Evolutionary conservation across 2,113 vertebrate genomes (phyloP).

Genomic region (Carassius auratus): DNA sequence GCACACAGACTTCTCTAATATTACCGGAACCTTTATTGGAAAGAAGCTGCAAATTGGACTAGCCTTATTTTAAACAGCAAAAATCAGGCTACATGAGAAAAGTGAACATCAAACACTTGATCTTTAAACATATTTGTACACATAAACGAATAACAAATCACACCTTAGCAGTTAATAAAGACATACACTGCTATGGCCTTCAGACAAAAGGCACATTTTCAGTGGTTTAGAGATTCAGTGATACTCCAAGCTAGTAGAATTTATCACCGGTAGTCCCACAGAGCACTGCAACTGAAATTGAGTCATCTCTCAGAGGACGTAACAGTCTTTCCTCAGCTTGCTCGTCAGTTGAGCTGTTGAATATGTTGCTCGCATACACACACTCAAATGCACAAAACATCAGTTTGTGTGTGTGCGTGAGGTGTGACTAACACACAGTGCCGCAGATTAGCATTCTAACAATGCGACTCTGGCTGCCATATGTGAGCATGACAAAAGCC

Average conservation of each 20-base stretch:
- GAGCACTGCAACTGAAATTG: slow-evolving; percentile 32
- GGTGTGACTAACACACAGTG: slow-evolving; percentile 61
- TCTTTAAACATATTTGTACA: not conserved
- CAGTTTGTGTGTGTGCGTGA: slow-evolving; percentile 55
- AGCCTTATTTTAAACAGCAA: not conserved
- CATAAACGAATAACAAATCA: not conserved
- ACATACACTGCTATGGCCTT: not conserved
- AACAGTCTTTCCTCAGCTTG: slow-evolving; percentile 10
- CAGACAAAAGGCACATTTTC: slow-evolving; percentile 34
- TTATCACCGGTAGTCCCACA: not conserved
- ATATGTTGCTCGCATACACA: slow-evolving; percentile 47
- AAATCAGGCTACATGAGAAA: not conserved
- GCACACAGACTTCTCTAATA: too few species aligned
- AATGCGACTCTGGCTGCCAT: slow-evolving; percentile 64
- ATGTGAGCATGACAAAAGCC: slow-evolving; percentile 62
- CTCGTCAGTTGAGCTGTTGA: slow-evolving; percentile 50
- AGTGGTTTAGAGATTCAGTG: slow-evolving; percentile 20
- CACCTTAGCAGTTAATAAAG: slow-evolving; percentile 16
- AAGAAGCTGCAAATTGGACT: not conserved
- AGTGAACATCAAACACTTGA: not conserved
- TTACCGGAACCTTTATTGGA: not conserved
- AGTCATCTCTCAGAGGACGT: slow-evolving; percentile 37
- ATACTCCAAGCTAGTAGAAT: slow-evolving; percentile 1
- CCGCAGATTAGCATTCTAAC: slow-evolving; percentile 67
- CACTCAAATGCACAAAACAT: slow-evolving; percentile 35